Base-by-base conservation (phyloP, 2,797 vertebrate species). In the Chiroxiphia lanceolata region DNA sequence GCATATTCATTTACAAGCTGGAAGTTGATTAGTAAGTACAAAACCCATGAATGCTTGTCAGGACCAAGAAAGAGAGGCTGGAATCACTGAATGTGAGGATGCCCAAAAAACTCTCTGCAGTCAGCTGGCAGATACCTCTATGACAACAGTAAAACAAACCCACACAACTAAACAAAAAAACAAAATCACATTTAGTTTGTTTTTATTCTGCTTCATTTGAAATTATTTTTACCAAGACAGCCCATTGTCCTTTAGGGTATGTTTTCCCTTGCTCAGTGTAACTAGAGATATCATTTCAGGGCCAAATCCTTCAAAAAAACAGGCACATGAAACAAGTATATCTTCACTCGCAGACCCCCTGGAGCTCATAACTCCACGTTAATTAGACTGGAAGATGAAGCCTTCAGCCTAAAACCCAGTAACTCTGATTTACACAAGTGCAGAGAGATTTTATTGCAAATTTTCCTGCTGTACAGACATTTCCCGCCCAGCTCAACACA, bases 151-250 rank as follows among this genome's bases (percentile, higher is more conserved):
- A 36, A 86, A 88, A 92, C 80, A 71, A 89, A 51, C 38, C 75
- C 80, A 84, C 75, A n/a, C 59, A 53, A 60, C 34, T 47, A 50
- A 59, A 27, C 27, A 54, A 54, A 57, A 51, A 51, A 70, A 53
- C 22, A 47, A 70, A 53, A 65, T 70, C 59, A 36, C 50, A 64
- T 76, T 70, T 48, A n/a, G 47, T 89, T 91, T 89, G 81, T 69
- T 77, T 93, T 83, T 54, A 86, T 86, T 85, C 83, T 82, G 71
- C 67, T 92, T 93, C 65, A 83, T 84, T 72, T 90, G 67, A 78
- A 90, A 64, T 91, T 90, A 96, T 93, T 96, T 95, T 90, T 88
- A 88, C 45, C 74, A 80, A 60, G 74, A 92, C 81, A 90, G 94
- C 36, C 88, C 64, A 36, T 40, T 83, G 40, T 51, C 64, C 85